A percentile compares a stretch with the other conserved stretches of the same genome.
Evolutionary conservation across 2,888 invertebrate species (phyloP).

Genomic region (Antheraea assamensis): DNA sequence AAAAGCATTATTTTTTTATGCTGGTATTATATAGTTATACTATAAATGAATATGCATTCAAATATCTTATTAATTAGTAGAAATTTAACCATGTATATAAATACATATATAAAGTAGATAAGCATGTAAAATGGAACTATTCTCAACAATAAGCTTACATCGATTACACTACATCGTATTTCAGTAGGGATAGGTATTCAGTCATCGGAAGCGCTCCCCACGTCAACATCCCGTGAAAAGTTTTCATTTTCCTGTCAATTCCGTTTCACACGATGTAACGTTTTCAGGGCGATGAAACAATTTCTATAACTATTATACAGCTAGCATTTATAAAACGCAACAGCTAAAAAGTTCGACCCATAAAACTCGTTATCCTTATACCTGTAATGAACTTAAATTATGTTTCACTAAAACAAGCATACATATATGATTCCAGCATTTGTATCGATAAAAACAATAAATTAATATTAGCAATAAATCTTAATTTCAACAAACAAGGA

Average conservation of each 20-base stretch:
- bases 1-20: too few species aligned
- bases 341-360: neutral
- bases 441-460: too few species aligned
- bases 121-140: constrained; percentile 38
- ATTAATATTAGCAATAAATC: too few species aligned
- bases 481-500: too few species aligned
- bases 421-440: too few species aligned
- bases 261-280: constrained; percentile 20
- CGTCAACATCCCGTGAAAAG: constrained; percentile 37
- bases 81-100: constrained; percentile 24
- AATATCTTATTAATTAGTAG: neutral
- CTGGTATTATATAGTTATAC: neutral
- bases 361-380: too few species aligned
- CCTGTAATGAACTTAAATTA: neutral
- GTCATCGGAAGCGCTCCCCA: constrained; percentile 31
- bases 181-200: constrained; percentile 30
- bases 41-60: neutral
- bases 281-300: constrained; percentile 20
- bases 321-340: neutral
- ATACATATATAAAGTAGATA: constrained; percentile 38
- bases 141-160: constrained; percentile 42
- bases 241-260: constrained; percentile 30
- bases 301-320: neutral
- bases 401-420: too few species aligned
- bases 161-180: constrained; percentile 50